These are phyloP conservation scores for Acronicta leporina DNA, from an alignment of 2,888 invertebrate genomes.

Conservation along the genomic window DNA sequence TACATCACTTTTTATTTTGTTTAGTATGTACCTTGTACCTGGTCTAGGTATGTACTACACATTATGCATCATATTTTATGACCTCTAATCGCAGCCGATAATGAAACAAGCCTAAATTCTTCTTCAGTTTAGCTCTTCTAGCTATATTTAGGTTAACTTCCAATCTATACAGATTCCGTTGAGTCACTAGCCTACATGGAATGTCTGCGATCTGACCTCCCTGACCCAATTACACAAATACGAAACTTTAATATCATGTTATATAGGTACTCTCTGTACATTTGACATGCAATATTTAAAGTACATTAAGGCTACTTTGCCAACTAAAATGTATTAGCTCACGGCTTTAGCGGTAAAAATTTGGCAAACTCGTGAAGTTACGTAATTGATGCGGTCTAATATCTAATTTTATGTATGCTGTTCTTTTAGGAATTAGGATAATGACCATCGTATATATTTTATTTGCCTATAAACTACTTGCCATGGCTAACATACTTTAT, in stretches of 20 bases:
- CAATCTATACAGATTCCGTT: background rate
- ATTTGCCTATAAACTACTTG: background rate
- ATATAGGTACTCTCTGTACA: background rate
- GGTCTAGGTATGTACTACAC: no score
- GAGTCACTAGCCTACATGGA: background rate
- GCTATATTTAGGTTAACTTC: background rate
- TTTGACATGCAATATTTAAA: slow-evolving; percentile 1
- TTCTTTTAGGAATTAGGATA: background rate
- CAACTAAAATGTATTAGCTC: slow-evolving; percentile 36
- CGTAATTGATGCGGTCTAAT: slow-evolving; percentile 24
- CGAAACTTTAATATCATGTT: background rate
- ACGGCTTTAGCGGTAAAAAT: slow-evolving; percentile 20
- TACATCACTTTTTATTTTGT: no score
- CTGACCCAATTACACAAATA: background rate
- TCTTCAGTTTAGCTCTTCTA: no score
- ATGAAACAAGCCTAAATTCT: no score
- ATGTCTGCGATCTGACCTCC: background rate
- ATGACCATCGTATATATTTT: background rate
- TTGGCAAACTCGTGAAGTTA: slow-evolving; percentile 18
- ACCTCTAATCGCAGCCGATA: no score
- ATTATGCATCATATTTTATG: no score
- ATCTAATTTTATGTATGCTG: slow-evolving; percentile 15
- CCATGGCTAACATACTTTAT: no score
- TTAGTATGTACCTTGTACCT: no score
- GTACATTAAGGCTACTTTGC: slow-evolving; percentile 16